Evolutionary conservation across 1,140 invertebrate genomes (phyloP).

Genomic region (Stegodyphus mimosarum): DNA sequence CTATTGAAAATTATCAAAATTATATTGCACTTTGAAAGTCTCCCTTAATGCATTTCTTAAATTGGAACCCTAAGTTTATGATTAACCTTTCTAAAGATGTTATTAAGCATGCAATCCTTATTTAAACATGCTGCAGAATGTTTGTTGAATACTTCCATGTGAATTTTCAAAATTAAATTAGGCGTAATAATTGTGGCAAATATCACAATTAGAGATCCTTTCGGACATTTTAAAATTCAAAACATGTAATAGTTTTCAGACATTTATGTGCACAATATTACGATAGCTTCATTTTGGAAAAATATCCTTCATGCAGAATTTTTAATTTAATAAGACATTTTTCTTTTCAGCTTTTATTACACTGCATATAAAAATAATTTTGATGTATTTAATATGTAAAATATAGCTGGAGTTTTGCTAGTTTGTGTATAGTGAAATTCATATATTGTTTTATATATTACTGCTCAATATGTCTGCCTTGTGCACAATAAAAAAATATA

Average conservation of each 20-base stretch:
- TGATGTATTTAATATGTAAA: not conserved
- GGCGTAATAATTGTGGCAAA: not conserved
- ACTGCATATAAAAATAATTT: not conserved
- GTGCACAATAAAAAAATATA: slow-evolving; percentile 18
- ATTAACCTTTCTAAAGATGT: no score
- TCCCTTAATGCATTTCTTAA: no score
- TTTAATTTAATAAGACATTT: not conserved
- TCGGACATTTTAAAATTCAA: not conserved
- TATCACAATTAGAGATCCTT: not conserved
- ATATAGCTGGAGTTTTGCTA: slow-evolving; percentile 22
- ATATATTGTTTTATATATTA: slow-evolving; percentile 22
- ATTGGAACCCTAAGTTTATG: no score
- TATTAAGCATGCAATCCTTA: no score
- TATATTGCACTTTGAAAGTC: no score
- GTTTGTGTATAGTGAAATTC: slow-evolving; percentile 37
- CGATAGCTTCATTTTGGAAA: not conserved
- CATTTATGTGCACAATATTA: not conserved
- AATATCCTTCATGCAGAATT: not conserved
- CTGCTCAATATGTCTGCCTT: slow-evolving; percentile 30
- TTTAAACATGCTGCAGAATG: no score
- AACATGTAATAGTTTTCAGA: no score
- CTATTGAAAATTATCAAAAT: no score
- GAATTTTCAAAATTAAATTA: no score
- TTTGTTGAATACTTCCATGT: no score
- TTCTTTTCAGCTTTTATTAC: no score